These are phyloP conservation scores for Nomada hirtipes DNA, from an alignment of 2,888 invertebrate species.

Conservation along the genomic window DNA sequence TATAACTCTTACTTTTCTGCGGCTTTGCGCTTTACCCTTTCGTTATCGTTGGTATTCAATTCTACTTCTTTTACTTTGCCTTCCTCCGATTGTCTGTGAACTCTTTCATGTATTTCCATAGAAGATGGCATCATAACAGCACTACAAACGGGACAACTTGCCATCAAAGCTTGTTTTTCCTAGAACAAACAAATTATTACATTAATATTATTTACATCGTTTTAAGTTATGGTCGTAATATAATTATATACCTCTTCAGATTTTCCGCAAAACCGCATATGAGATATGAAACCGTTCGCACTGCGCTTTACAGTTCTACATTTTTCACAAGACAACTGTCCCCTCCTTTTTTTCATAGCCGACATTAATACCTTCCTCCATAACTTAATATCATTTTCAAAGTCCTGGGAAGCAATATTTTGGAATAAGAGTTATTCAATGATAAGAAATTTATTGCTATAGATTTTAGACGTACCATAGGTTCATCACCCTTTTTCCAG, in stretches of 20 bases:
- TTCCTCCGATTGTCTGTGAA: conserved; percentile 82
- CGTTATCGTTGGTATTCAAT: conserved; percentile 16
- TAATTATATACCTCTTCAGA: conserved; percentile 83
- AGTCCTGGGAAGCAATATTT: conserved; percentile 84
- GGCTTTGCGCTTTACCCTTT: conserved; percentile 82
- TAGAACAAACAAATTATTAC: conserved; percentile 47
- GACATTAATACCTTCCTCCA: conserved; percentile 84
- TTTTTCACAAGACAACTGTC: conserved; percentile 85
- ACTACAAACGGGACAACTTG: conserved; percentile 86
- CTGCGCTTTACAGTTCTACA: conserved; percentile 85
- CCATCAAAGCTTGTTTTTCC: conserved; percentile 83
- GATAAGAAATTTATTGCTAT: conserved; percentile 4
- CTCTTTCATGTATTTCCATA: conserved; percentile 86
- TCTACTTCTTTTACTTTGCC: conserved; percentile 59
- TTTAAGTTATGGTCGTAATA: conserved; percentile 1
- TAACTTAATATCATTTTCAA: conserved; percentile 84
- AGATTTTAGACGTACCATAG: conserved; percentile 84
- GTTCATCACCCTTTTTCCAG: conserved; percentile 86
- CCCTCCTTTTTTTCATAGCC: conserved; percentile 83
- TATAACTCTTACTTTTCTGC: conserved; percentile 83
- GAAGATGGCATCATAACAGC: conserved; percentile 86
- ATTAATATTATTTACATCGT: neutral
- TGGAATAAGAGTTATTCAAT: neutral
- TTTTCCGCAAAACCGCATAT: conserved; percentile 87
- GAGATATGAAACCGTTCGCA: conserved; percentile 87